Evolutionary conservation across 2,797 vertebrate species (phyloP).

Genomic region (Clarias pachynema): DNA sequence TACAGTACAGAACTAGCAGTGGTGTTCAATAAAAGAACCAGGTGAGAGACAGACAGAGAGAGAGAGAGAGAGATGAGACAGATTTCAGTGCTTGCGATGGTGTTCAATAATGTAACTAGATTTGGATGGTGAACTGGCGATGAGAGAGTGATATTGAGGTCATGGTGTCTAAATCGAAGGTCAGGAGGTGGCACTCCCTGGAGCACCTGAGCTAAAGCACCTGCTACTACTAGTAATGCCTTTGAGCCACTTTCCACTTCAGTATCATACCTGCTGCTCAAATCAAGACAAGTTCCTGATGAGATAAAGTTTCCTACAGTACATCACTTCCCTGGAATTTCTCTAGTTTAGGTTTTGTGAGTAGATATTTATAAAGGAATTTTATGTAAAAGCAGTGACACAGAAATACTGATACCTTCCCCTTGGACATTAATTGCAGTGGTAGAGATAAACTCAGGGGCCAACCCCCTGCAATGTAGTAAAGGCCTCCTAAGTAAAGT

Average conservation of each 20-base stretch:
- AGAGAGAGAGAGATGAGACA: background rate
- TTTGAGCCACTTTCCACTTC: background rate
- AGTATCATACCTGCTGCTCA: background rate
- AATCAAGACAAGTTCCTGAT: background rate
- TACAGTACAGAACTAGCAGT: background rate
- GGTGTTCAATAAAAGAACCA: background rate
- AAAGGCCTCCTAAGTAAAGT: background rate
- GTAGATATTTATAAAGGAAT: background rate
- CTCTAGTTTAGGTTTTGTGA: background rate
- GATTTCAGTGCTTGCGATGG: background rate
- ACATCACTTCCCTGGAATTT: background rate
- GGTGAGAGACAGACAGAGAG: background rate
- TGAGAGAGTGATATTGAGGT: conserved; percentile 15
- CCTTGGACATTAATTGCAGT: background rate
- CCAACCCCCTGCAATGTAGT: background rate
- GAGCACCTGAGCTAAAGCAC: conserved; percentile 3
- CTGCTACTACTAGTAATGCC: conserved; percentile 13
- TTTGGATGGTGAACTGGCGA: conserved; percentile 19
- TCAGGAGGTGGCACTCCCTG: conserved; percentile 6
- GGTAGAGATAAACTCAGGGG: background rate
- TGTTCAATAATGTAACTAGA: conserved; percentile 36
- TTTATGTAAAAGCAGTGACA: background rate
- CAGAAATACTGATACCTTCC: background rate
- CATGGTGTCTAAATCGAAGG: conserved; percentile 19
- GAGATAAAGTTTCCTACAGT: background rate